Conservation (phyloP, 1,140 invertebrate species). For the Octopus sinensis region DNA sequence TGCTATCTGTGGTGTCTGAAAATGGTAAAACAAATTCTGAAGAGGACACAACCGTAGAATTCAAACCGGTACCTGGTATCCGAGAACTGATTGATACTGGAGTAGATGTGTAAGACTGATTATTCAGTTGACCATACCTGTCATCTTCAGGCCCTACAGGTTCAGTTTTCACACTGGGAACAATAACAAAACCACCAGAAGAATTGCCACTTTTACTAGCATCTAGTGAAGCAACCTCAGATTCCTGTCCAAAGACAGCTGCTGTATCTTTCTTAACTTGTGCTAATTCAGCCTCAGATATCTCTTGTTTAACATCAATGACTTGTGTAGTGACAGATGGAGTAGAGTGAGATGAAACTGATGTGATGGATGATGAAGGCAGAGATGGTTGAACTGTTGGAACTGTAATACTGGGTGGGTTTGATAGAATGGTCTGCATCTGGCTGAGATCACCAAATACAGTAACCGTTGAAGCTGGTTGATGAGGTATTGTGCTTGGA, state of each 20-base stretch:
- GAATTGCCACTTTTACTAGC: not conserved
- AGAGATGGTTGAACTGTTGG: not conserved
- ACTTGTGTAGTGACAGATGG: not conserved
- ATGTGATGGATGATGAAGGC: not conserved
- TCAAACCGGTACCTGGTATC: not conserved
- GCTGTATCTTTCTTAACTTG: not conserved
- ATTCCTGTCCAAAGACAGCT: not conserved
- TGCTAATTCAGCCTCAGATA: not conserved
- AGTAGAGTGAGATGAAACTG: not conserved
- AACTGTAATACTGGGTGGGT: not conserved
- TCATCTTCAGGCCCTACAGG: not conserved
- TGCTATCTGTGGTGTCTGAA: not conserved
- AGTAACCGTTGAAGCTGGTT: not conserved
- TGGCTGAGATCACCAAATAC: not conserved
- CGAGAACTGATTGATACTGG: not conserved
- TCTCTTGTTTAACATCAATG: conserved; percentile 6
- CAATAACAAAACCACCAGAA: not conserved
- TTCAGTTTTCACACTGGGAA: not conserved
- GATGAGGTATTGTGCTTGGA: not conserved
- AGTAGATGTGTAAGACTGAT: not conserved
- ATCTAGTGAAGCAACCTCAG: not conserved
- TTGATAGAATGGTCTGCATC: not conserved
- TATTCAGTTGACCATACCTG: not conserved
- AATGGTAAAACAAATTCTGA: not conserved
- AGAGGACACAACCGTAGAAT: not conserved